Evolutionary conservation across 2,888 invertebrate genomes (phyloP).

Genomic region (Danaus chrysippus): DNA sequence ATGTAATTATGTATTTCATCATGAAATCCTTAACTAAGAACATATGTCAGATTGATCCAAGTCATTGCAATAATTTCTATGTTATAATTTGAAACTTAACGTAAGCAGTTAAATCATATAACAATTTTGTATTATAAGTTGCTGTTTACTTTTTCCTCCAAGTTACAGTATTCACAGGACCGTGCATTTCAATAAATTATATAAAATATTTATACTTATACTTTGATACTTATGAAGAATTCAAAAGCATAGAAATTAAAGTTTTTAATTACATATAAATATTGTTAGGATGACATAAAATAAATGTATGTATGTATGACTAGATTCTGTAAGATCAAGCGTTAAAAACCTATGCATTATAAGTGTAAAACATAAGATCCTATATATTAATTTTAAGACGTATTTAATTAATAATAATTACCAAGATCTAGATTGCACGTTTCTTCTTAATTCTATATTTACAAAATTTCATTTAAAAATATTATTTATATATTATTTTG

Average conservation of each 20-base stretch:
- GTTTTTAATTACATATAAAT: neutral
- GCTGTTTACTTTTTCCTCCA: no score
- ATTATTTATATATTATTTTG: conserved; percentile 67
- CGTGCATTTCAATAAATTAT: no score
- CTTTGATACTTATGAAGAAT: no score
- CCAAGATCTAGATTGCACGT: conserved; percentile 73
- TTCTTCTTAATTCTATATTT: conserved; percentile 66
- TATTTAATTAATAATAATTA: conserved; percentile 46
- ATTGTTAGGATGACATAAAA: conserved; percentile 13
- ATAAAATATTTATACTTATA: no score
- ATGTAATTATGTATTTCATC: no score
- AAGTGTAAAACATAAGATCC: conserved; percentile 49
- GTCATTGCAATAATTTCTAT: no score
- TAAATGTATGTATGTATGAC: conserved; percentile 57
- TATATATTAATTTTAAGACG: conserved; percentile 51
- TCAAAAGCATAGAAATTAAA: neutral
- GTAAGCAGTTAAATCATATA: neutral
- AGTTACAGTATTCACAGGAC: no score
- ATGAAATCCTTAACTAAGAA: no score
- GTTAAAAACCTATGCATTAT: conserved; percentile 34
- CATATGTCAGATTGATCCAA: no score
- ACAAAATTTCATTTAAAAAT: conserved; percentile 75
- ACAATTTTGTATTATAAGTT: neutral
- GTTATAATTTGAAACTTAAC: conserved; percentile 1
- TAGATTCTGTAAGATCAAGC: conserved; percentile 51